Base-by-base conservation (phyloP, 1,140 invertebrate species). In the Bombus polaris region DNA sequence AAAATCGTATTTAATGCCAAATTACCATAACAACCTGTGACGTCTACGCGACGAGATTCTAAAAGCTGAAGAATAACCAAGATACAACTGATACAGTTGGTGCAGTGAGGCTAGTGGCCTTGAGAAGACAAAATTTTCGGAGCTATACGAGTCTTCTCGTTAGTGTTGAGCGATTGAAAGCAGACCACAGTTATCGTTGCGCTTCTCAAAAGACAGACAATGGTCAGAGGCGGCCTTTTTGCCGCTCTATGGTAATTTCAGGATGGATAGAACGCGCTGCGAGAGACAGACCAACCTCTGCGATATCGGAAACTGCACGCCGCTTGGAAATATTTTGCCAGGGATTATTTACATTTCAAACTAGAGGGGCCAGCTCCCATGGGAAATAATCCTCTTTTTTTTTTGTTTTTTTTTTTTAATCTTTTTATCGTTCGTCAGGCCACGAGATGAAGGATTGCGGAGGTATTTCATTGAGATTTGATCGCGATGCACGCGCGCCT, bases 81-180 rank as follows among this genome's bases (percentile, higher is more conserved):
- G 47, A 8, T 8, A 22, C 18, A 8, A 53, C 47, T 6, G 47
- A 18, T 18, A 47, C 5, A 18, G 47, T 47, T 53, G 5, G 47
- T 18, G 47, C 47, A 47, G 47, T 0, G 15, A 6, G 5, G 44
- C 15, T 53, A 53, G 18, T 2, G 18, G 22, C 4, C 22, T 37
- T 1, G 68, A 37, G 37, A 1, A 39, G 10, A 4, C 68, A 70
- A 25, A 4, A 32, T 42, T n/a, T 59, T 47, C 39, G 47, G 1
- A 78, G 70, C 83, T 89, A 87, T 80, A 83, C 74, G 76, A 85
- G 75, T 74, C 66, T 62, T n/a, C 10, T 62, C 10, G 59, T 62
- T 86, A 87, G 85, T 75, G 88, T 86, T 83, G 87, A 86, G 68
- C 85, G 84, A 89, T 92, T 89, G 83, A 83, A 89, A 22, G 81